Conservation (phyloP, 2,797 vertebrate genomes). For the Paratrypauchen microcephalus region DNA sequence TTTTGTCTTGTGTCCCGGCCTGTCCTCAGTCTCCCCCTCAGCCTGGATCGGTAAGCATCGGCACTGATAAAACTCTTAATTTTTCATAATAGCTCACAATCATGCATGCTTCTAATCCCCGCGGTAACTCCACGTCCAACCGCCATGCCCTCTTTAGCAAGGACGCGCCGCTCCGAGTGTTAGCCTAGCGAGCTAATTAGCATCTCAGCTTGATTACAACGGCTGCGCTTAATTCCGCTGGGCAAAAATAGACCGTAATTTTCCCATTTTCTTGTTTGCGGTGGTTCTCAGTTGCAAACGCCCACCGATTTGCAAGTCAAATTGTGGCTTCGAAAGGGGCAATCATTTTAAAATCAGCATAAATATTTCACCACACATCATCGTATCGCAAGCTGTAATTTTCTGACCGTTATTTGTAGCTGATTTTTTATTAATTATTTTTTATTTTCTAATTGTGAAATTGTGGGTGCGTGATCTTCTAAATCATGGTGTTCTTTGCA, state of each 20-base stretch:
- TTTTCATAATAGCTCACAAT: slow-evolving; percentile 70
- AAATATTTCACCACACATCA: slow-evolving; percentile 73
- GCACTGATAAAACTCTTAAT: slow-evolving; percentile 55
- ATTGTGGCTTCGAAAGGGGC: slow-evolving; percentile 72
- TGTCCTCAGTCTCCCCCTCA: slow-evolving; percentile 60
- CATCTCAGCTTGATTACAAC: slow-evolving; percentile 80
- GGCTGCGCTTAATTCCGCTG: slow-evolving; percentile 78
- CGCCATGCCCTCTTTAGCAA: not conserved
- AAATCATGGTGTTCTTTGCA: slow-evolving; percentile 5
- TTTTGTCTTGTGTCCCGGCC: slow-evolving; percentile 68
- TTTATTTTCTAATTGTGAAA: slow-evolving; percentile 46
- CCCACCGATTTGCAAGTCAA: slow-evolving; percentile 85
- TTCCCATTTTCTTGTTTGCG: slow-evolving; percentile 39
- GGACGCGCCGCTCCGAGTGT: not conserved
- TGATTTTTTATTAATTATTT: slow-evolving; percentile 23
- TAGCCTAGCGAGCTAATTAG: not conserved
- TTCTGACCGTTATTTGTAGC: slow-evolving; percentile 39
- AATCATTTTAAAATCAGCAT: slow-evolving; percentile 74
- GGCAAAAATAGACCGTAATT: slow-evolving; percentile 85
- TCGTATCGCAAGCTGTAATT: slow-evolving; percentile 32
- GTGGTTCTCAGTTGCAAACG: slow-evolving; percentile 77
- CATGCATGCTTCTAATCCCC: slow-evolving; percentile 79
- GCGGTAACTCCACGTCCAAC: slow-evolving; percentile 54
- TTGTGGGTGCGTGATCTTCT: slow-evolving; percentile 1
- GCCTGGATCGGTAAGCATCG: slow-evolving; percentile 77